phyloP scores from a whole-genome alignment of 2,888 invertebrate species.

The Sphaerolaimus hirsutus region DNA sequence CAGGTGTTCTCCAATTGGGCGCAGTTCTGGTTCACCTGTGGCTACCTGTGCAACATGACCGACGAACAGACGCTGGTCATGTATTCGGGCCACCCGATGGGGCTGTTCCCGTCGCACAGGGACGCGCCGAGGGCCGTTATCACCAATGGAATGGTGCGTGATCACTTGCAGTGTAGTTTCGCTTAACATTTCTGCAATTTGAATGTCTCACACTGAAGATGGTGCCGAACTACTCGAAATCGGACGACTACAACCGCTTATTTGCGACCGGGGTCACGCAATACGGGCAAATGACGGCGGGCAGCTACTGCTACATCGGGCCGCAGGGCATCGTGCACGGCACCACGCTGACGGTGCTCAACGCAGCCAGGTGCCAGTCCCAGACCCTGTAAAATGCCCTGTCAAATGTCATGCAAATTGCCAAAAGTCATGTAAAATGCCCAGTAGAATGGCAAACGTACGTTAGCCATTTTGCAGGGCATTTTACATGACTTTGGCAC shows the following conservation, averaged over 20 bases:
- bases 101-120: slow-evolving; percentile 33
- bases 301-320: slow-evolving; percentile 40
- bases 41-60: slow-evolving; percentile 35
- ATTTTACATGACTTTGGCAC: too few relatives aligned
- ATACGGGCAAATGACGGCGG: slow-evolving; percentile 43
- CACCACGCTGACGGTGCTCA: slow-evolving; percentile 39
- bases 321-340: slow-evolving; percentile 43
- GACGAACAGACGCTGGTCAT: slow-evolving; percentile 37
- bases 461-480: too few relatives aligned
- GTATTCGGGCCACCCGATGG: slow-evolving; percentile 40
- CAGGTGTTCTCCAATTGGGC: slow-evolving; percentile 42
- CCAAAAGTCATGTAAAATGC: too few relatives aligned
- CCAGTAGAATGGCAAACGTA: too few relatives aligned
- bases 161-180: slow-evolving; percentile 1
- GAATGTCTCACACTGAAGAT: slow-evolving; percentile 20
- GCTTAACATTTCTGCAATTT: not conserved
- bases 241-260: slow-evolving; percentile 34
- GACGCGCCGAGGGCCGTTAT: slow-evolving; percentile 35
- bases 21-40: slow-evolving; percentile 38
- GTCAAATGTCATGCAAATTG: too few relatives aligned
- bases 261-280: slow-evolving; percentile 39
- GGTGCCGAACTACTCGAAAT: slow-evolving; percentile 37
- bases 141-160: slow-evolving; percentile 38
- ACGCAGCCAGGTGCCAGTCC: too few relatives aligned
- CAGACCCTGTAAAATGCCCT: too few relatives aligned